These are phyloP conservation scores for Drosophila testacea DNA, from an alignment of 2,888 invertebrate species.

Conservation along the genomic window DNA sequence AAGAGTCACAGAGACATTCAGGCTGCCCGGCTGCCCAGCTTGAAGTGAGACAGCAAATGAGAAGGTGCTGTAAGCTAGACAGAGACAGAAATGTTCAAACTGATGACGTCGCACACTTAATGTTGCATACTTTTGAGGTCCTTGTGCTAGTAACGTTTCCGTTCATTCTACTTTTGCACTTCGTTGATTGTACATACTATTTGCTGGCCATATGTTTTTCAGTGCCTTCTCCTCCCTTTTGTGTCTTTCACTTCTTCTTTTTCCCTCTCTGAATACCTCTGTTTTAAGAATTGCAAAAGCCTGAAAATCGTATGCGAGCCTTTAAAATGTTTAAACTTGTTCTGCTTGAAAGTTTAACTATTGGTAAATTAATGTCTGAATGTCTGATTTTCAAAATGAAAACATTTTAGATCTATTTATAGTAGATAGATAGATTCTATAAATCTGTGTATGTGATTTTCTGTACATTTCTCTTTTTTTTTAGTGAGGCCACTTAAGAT, in stretches of 20 bases:
- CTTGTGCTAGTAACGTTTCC: constrained; percentile 79
- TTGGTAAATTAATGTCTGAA: neutral
- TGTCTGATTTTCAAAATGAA: no score
- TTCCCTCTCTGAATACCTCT: neutral
- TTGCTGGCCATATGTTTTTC: constrained; percentile 13
- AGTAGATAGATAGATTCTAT: no score
- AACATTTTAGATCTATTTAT: no score
- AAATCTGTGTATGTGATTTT: no score
- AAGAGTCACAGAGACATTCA: constrained; percentile 44
- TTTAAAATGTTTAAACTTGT: neutral
- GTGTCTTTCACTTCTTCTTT: neutral
- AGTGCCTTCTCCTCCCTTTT: neutral
- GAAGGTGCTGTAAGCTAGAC: neutral
- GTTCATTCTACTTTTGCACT: constrained; percentile 69
- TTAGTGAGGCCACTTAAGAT: no score
- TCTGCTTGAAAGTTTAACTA: neutral
- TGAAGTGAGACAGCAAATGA: neutral
- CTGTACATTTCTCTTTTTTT: no score
- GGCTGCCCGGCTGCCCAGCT: constrained; percentile 9
- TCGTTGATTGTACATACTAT: constrained; percentile 18
- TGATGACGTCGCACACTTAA: constrained; percentile 67
- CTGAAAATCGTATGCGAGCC: neutral
- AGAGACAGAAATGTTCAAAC: neutral
- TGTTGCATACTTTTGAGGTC: constrained; percentile 79
- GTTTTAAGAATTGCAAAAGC: neutral